A percentile compares a stretch with the other conserved stretches of the same genome.
phyloP scores from a whole-genome alignment of 2,113 vertebrate genomes.

The Sylvietta virens region DNA sequence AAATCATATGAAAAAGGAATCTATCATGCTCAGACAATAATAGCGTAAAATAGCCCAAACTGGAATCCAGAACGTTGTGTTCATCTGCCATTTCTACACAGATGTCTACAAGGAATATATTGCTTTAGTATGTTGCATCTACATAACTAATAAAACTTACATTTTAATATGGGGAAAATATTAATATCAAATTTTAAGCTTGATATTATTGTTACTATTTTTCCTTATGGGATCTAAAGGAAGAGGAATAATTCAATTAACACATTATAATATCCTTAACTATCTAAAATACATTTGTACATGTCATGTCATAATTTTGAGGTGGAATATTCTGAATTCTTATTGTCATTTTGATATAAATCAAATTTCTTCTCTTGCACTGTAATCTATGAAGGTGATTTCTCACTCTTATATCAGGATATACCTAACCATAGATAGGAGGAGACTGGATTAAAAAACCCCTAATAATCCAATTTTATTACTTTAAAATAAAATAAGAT shows the following conservation, averaged over 20 bases:
- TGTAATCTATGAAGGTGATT: neutral
- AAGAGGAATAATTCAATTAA: neutral
- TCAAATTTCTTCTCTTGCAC: neutral
- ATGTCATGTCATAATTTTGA: neutral
- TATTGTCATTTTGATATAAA: neutral
- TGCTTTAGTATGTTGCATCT: neutral
- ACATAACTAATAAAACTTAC: neutral
- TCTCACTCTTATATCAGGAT: neutral
- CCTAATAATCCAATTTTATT: neutral
- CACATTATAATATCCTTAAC: neutral
- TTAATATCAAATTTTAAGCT: neutral
- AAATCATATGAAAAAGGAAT: constrained; percentile 30
- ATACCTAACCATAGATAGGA: fast-evolving
- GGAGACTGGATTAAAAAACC: fast-evolving
- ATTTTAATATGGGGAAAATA: neutral
- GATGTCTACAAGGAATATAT: neutral
- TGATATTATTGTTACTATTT: neutral
- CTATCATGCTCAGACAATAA: neutral
- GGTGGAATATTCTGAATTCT: neutral
- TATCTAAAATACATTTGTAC: neutral
- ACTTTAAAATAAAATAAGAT: neutral
- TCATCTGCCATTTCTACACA: neutral
- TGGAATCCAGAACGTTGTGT: neutral
- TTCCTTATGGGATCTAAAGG: neutral
- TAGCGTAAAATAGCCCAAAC: neutral